Percentiles rank a stretch among this genome's conserved stretches.
phyloP scores from a whole-genome alignment of 2,797 vertebrate species.

The Xiphorhynchus erythropygius region DNA sequence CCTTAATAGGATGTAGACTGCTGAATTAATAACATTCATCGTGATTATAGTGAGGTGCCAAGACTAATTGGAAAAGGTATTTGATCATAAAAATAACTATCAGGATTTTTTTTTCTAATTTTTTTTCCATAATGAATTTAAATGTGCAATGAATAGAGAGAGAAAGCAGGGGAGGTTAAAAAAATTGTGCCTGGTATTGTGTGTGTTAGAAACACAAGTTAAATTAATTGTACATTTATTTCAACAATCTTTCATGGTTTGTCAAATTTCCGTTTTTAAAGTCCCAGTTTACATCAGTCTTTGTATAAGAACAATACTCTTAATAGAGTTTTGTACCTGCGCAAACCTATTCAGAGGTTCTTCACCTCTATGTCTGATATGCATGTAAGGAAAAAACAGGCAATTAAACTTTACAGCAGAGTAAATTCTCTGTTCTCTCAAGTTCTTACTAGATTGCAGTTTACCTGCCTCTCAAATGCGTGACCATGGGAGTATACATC shows the following conservation, averaged over 20 bases:
- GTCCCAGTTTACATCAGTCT: background rate
- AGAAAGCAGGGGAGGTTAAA: background rate
- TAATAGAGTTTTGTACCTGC: background rate
- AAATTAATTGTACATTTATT: constrained; percentile 42
- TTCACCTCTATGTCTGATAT: background rate
- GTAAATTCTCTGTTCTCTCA: background rate
- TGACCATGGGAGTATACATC: background rate
- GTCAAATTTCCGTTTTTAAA: background rate
- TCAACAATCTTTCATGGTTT: background rate
- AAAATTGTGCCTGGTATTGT: constrained; percentile 30
- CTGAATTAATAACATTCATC: constrained; percentile 69
- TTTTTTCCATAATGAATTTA: constrained; percentile 54
- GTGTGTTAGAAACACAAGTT: constrained; percentile 15
- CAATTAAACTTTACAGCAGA: background rate
- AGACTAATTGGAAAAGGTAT: constrained; percentile 68
- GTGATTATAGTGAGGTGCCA: constrained; percentile 66
- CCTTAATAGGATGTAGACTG: constrained; percentile 41
- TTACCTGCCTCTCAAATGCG: background rate
- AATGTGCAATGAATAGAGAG: constrained; percentile 34
- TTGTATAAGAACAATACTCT: background rate
- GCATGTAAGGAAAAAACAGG: background rate
- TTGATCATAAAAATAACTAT: constrained; percentile 66
- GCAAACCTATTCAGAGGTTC: background rate
- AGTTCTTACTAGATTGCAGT: background rate
- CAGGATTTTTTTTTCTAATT: background rate